Conservation (phyloP, 1,140 invertebrate species). For the Melitaea cinxia region DNA sequence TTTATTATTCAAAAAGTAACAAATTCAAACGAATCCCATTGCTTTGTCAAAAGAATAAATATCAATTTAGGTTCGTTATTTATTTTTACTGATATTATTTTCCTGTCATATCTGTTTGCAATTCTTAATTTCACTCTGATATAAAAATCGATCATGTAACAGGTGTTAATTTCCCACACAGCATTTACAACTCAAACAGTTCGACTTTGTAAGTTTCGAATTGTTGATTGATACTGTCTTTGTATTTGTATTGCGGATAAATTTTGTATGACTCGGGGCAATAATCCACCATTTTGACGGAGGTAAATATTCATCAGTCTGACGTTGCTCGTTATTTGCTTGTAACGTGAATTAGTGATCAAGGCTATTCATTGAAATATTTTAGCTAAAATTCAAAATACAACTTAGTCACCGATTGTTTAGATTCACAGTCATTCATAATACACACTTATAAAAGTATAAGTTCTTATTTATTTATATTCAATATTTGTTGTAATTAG, state of each 20-base stretch:
- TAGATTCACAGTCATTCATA: too few relatives aligned
- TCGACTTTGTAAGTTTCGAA: conserved; percentile 2
- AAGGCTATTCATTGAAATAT: not conserved
- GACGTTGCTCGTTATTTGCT: not conserved
- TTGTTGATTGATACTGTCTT: conserved; percentile 12
- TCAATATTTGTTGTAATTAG: too few relatives aligned
- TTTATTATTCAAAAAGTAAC: too few relatives aligned
- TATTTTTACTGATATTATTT: not conserved
- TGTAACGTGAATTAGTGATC: not conserved
- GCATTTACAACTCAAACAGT: conserved; percentile 26
- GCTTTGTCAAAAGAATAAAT: too few relatives aligned
- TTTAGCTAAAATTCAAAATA: not conserved
- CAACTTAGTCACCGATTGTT: too few relatives aligned
- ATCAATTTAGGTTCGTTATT: not conserved
- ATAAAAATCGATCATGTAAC: not conserved
- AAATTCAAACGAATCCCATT: too few relatives aligned
- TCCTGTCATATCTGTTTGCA: not conserved
- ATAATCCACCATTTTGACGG: not conserved
- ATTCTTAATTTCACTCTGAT: not conserved
- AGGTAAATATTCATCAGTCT: not conserved
- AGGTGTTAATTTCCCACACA: conserved; percentile 12
- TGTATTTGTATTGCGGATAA: not conserved
- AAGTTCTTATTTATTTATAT: too few relatives aligned
- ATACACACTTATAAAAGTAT: too few relatives aligned
- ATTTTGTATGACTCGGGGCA: conserved; percentile 2